Evolutionary conservation across 2,888 invertebrate species (phyloP), one percentile per base, ranked within the genome.

Genomic region (Stictocephala bisonia): DNA sequence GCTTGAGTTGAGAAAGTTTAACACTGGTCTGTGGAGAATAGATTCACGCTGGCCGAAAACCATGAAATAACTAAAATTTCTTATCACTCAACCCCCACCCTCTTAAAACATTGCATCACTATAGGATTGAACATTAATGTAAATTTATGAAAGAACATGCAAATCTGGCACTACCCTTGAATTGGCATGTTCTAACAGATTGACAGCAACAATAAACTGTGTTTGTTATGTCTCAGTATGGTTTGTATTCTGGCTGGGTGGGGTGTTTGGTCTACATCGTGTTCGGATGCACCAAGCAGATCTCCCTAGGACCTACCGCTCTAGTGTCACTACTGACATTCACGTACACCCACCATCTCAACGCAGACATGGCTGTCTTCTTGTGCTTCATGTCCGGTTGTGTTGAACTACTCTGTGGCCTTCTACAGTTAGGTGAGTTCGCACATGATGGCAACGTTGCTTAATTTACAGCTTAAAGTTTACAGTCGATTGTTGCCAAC

Each of bases 231-330:
- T 71, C 48, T 66, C 87, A 94, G 91, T 94, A 91, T 85, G 94
- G 94, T 0, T 85, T 94, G n/a, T 94, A 94, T 84, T 91, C 93
- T 0, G 91, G 93, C 0, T 90, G 94, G 79, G 88, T 89, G 80
- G 93, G 93, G 3, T 91, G 92, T 74, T 90, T 93, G 79, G 87
- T 93, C 15, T 94, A 94, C 84, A 89, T 89, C 18, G 75, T 93
- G n/a, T 88, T 94, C 83, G 94, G 94, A 0, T 92, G 92, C 2
- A 87, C 88, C 74, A 87, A 89, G 3, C 90, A 90, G 82, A 86
- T 91, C 76, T 90, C 89, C 83, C 86, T 88, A 31, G 87, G 91
- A 15, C 93, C 94, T 1, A 93, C 93, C 0, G 93, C 94, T 18
- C 86, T 94, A 35, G 86, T 94, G 81, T 92, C 93, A 0, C 86